Percentiles rank a stretch among this genome's conserved stretches.
phyloP scores from a whole-genome alignment of 2,113 vertebrate genomes.

The Gallinago paraguaiae region DNA sequence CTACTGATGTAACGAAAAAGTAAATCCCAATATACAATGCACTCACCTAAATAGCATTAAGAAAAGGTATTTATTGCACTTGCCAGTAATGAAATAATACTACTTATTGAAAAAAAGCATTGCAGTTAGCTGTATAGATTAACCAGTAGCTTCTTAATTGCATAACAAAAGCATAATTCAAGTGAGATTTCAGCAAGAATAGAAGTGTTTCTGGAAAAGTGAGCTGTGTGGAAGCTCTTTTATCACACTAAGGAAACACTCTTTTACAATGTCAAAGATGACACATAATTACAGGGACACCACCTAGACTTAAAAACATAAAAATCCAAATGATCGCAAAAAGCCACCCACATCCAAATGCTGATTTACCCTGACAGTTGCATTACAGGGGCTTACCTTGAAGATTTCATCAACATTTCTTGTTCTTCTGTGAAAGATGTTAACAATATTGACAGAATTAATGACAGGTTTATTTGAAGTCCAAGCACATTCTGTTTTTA shows the following conservation, averaged over 20 bases:
- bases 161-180: neutral
- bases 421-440: conserved; percentile 11
- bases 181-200: neutral
- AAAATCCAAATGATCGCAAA: neutral
- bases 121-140: neutral
- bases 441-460: conserved; percentile 18
- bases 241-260: neutral
- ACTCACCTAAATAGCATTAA: neutral
- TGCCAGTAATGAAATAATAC: neutral
- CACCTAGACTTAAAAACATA: neutral
- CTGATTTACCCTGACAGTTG: conserved; percentile 14
- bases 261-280: neutral
- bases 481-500: neutral
- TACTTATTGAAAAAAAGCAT: neutral
- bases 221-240: neutral
- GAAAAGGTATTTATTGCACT: neutral
- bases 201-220: neutral
- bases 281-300: neutral
- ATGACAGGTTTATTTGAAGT: neutral
- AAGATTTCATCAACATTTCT: conserved; percentile 21
- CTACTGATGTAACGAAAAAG: neutral
- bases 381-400: conserved; percentile 49
- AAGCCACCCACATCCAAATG: neutral
- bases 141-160: neutral
- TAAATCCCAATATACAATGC: neutral